A percentile compares a stretch with the other conserved stretches of the same genome.
These are phyloP conservation scores for Branchinecta sandiegonensis DNA, from an alignment of 2,888 invertebrate species.

Conservation along the genomic window DNA sequence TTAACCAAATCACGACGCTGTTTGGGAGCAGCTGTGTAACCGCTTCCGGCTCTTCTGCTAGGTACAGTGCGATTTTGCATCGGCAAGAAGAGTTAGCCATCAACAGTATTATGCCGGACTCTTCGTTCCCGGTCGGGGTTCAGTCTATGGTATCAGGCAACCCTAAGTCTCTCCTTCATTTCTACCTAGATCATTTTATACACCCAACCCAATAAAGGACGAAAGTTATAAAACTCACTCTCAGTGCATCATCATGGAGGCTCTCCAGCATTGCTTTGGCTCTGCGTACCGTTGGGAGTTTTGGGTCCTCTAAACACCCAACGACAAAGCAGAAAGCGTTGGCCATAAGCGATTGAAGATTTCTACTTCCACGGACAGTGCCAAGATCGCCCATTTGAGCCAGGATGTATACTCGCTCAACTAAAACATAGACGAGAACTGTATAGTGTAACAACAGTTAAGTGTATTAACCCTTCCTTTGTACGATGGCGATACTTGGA, in stretches of 20 bases:
- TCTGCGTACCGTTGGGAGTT: constrained; percentile 85
- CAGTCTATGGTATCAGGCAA: no score
- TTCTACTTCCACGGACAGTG: constrained; percentile 62
- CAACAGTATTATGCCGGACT: no score
- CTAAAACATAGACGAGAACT: constrained; percentile 35
- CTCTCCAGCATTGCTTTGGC: constrained; percentile 84
- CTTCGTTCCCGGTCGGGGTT: no score
- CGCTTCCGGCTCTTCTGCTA: no score
- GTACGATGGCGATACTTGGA: no score
- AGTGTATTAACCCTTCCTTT: no score
- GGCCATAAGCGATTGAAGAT: constrained; percentile 79
- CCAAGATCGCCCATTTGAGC: constrained; percentile 84
- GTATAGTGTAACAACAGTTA: background rate
- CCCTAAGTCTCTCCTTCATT: no score
- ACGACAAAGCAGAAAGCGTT: constrained; percentile 94
- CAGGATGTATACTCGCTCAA: constrained; percentile 84
- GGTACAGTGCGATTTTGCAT: no score
- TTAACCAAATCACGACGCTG: no score
- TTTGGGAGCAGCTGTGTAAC: no score
- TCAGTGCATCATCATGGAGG: constrained; percentile 72
- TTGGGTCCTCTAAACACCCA: constrained; percentile 87
- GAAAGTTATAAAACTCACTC: constrained; percentile 40
- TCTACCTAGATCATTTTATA: no score
- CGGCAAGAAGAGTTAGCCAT: no score
- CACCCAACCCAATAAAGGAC: constrained; percentile 24